Percentiles rank a stretch among this genome's conserved stretches.
Evolutionary conservation across 2,888 invertebrate genomes (phyloP).

Genomic region (Sarcophaga variegata): DNA sequence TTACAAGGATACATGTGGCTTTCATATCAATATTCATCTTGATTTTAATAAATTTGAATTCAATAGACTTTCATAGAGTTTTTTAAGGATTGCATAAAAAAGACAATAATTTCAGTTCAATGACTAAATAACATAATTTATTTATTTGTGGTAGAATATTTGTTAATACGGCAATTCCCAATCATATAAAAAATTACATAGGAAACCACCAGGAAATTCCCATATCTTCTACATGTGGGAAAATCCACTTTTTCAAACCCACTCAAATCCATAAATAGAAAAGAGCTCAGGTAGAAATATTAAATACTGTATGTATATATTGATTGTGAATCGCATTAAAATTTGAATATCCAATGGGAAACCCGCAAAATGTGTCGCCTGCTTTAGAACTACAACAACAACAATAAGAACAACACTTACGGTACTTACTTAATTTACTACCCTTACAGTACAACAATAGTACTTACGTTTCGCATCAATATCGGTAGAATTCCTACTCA

Average conservation of each 20-base stretch:
- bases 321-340: background rate
- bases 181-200: slow-evolving; percentile 50
- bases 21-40: too few species aligned
- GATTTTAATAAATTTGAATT: too few species aligned
- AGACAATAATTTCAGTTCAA: too few species aligned
- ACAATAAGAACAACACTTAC: background rate
- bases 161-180: slow-evolving; percentile 40
- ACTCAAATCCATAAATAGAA: slow-evolving; percentile 34
- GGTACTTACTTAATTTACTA: too few species aligned
- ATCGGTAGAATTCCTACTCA: slow-evolving; percentile 21
- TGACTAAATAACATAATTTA: background rate
- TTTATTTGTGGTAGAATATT: background rate
- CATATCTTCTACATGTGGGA: slow-evolving; percentile 45
- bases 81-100: too few species aligned
- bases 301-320: too few species aligned
- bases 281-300: slow-evolving; percentile 35
- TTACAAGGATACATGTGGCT: too few species aligned
- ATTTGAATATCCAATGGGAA: slow-evolving; percentile 61
- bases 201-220: slow-evolving; percentile 32
- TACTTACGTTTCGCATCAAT: background rate
- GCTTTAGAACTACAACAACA: slow-evolving; percentile 52
- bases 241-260: slow-evolving; percentile 56
- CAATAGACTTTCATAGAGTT: too few species aligned
- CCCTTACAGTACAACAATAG: too few species aligned
- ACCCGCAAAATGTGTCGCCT: slow-evolving; percentile 66